phyloP scores from a whole-genome alignment of 2,888 invertebrate species.

The Nomada fucata region DNA sequence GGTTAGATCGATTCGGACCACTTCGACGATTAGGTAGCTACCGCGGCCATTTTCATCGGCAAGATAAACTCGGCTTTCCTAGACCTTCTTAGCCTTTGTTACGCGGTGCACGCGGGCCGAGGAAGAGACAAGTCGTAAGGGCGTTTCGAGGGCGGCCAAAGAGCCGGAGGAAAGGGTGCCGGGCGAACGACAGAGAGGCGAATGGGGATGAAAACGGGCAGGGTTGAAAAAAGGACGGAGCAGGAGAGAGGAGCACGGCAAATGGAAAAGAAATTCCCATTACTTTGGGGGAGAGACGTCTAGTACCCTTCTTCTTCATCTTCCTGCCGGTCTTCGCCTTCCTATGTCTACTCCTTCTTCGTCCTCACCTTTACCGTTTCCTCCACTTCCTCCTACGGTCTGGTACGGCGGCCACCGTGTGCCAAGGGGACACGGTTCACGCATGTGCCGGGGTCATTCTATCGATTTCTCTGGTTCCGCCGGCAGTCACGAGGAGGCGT shows the following conservation, averaged over 20 bases:
- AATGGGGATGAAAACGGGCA: constrained; percentile 56
- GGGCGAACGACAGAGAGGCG: constrained; percentile 7
- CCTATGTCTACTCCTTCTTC: constrained; percentile 49
- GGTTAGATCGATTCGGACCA: constrained; percentile 42
- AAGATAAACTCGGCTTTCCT: constrained; percentile 53
- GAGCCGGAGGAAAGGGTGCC: constrained; percentile 34
- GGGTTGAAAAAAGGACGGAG: constrained; percentile 34
- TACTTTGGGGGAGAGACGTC: constrained; percentile 76
- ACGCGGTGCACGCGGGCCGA: constrained; percentile 42
- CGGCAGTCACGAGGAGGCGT: constrained; percentile 77
- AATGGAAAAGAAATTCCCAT: constrained; percentile 80
- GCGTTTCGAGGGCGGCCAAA: constrained; percentile 49
- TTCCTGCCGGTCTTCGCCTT: constrained; percentile 52
- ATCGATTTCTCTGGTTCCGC: constrained; percentile 81
- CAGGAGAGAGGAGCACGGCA: constrained; percentile 52
- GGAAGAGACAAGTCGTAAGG: constrained; percentile 58
- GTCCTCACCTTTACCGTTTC: constrained; percentile 30
- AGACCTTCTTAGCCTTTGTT: constrained; percentile 62
- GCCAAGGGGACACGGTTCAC: constrained; percentile 71
- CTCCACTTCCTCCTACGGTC: constrained; percentile 46
- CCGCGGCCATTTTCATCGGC: constrained; percentile 56
- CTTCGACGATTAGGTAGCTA: constrained; percentile 58
- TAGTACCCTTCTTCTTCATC: constrained; percentile 72
- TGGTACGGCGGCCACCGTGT: constrained; percentile 68
- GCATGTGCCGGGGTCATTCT: constrained; percentile 79